A percentile compares a stretch with the other conserved stretches of the same genome.
Evolutionary conservation across 2,888 invertebrate species (phyloP).

Genomic region (Parthenolecanium corni): DNA sequence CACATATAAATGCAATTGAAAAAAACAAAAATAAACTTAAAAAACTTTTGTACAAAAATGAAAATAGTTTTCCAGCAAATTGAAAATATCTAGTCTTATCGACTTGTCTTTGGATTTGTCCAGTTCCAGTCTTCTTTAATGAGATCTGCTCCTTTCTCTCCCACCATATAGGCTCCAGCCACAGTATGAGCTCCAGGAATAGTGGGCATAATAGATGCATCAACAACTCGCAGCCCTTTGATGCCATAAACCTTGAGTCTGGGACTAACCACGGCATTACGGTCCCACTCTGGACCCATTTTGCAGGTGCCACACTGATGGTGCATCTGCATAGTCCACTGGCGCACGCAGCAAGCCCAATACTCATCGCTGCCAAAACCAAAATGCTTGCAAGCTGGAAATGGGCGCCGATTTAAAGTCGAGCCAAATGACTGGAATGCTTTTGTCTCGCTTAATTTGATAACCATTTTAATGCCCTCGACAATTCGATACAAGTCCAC

Average conservation of each 20-base stretch:
- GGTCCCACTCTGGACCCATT: slow-evolving; percentile 34
- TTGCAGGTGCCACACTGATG: slow-evolving; percentile 44
- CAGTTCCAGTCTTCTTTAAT: slow-evolving; percentile 36
- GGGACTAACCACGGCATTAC: slow-evolving; percentile 35
- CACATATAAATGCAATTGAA: too few species aligned
- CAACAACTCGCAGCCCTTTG: slow-evolving; percentile 42
- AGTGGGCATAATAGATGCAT: slow-evolving; percentile 46
- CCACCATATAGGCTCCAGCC: slow-evolving; percentile 47
- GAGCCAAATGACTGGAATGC: slow-evolving; percentile 46
- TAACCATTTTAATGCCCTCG: slow-evolving; percentile 46
- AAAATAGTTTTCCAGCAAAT: too few species aligned
- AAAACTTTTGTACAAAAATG: too few species aligned
- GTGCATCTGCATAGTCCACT: slow-evolving; percentile 58
- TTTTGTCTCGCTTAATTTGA: slow-evolving; percentile 45
- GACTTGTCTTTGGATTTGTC: neutral
- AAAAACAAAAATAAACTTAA: too few species aligned
- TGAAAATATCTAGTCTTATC: too few species aligned
- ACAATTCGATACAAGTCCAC: slow-evolving; percentile 58
- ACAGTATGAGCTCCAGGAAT: slow-evolving; percentile 47
- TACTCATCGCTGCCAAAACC: slow-evolving; percentile 54
- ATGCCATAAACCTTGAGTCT: slow-evolving; percentile 41
- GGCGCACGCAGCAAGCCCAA: slow-evolving; percentile 61
- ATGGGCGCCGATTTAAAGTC: slow-evolving; percentile 45
- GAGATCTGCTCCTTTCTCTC: slow-evolving; percentile 46
- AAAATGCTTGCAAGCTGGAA: slow-evolving; percentile 55